Evolutionary conservation across 2,797 vertebrate species (phyloP), one percentile per base, ranked within the genome.

Genomic region (Amphiprion clarkii): DNA sequence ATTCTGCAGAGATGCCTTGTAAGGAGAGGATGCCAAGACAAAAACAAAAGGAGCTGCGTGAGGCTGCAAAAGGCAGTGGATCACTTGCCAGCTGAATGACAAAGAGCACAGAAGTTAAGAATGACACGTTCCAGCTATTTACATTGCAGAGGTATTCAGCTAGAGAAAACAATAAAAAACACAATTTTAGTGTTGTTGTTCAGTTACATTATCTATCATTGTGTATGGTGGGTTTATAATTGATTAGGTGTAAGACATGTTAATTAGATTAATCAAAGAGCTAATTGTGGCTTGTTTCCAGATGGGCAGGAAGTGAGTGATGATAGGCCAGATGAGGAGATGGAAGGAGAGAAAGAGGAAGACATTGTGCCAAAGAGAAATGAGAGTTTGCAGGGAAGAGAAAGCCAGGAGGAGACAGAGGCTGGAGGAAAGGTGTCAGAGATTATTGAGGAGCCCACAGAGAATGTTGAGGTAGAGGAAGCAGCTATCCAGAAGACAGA

Each of bases 401-500:
- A 44, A 44, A 3, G 42, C 42, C 12, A 44, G 13, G 42, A 44
- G 4, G 42, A 44, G 42, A 44, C 42, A 14, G 42, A 44, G 42
- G 13, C 42, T 14, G 42, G 42, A 44, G 14, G 42, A 44, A 44
- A 44, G 42, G 12, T 44, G 42, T 44, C 42, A 44, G 13, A 44
- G 14, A 14, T 44, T 44, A 44, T 44, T 44, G 42, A 44, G 42
- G 13, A 44, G 42, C 14, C 42, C 42, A 44, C 13, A 44, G 12
- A 44, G 13, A 14, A 16, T 44, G 42, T 44, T 16, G 13, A 44
- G 42, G 39, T 42, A 39, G 23, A 67, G 39, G 71, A 39, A 61
- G 31, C 48, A 74, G 10, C 58, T 46, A 14, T 10, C 25, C 69
- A 78, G 51, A 56, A 72, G 71, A 76, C 51, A 59, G 49, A 53